These are phyloP conservation scores for Sarcophilus harrisii DNA, from an alignment of 2,797 vertebrate genomes.

Conservation along the genomic window DNA sequence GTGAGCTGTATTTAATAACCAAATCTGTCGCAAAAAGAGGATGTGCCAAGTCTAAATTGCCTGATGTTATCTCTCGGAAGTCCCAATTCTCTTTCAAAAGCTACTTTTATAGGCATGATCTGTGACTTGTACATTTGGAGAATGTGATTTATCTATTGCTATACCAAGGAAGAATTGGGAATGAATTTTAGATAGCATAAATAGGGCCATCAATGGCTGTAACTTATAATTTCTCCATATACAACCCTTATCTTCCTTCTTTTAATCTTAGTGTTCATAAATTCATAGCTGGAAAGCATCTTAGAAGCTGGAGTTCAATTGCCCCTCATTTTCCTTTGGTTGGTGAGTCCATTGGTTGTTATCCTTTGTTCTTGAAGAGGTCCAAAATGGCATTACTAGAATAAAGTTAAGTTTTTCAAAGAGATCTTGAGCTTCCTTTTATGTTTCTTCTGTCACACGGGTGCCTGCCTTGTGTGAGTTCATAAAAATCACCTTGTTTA, in stretches of 20 bases:
- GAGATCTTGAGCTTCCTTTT: neutral
- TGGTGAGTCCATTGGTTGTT: neutral
- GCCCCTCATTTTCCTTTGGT: neutral
- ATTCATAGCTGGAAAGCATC: neutral
- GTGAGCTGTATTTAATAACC: neutral
- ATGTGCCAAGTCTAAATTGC: neutral
- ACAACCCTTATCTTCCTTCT: neutral
- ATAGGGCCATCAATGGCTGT: neutral
- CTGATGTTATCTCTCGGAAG: neutral
- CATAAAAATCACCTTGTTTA: neutral
- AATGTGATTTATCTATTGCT: neutral
- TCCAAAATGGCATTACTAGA: neutral
- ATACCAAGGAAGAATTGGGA: neutral
- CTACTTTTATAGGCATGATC: neutral
- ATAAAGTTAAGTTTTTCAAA: neutral
- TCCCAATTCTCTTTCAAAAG: neutral
- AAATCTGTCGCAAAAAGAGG: neutral
- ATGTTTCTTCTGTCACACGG: neutral
- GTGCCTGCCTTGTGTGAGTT: neutral
- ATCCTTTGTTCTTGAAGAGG: neutral
- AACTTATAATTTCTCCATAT: neutral
- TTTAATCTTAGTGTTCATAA: neutral
- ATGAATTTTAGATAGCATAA: neutral
- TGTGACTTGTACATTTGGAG: neutral
- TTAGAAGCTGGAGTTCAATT: neutral